phyloP scores from a whole-genome alignment of 1,140 invertebrate genomes.

The Amphibalanus amphitrite region DNA sequence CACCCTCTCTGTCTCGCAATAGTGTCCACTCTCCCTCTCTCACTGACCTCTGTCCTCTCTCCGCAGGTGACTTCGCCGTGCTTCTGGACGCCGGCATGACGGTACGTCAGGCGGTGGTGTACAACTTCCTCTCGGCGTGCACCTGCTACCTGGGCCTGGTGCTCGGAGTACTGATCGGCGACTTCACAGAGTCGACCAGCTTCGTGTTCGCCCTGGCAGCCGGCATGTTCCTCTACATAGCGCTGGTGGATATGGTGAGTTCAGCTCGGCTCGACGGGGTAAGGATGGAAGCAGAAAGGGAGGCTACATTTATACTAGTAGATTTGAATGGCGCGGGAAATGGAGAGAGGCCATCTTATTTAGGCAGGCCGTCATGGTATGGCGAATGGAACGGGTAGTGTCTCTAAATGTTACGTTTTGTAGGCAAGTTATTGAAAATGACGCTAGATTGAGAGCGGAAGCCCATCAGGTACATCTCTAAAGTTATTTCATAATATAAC shows the following conservation, averaged over 20 bases:
- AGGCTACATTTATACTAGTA: no score
- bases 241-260: constrained; percentile 43
- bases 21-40: no score
- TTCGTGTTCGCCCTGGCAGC: constrained; percentile 38
- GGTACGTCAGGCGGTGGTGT: constrained; percentile 41
- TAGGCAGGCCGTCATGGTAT: neutral
- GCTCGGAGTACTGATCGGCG: constrained; percentile 37
- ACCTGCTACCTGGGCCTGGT: constrained; percentile 45
- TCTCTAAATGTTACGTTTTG: no score
- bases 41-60: neutral
- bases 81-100: constrained; percentile 47
- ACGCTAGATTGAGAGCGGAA: no score
- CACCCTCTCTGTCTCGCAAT: no score
- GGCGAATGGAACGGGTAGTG: neutral
- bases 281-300: no score
- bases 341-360: neutral
- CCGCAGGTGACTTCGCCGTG: constrained; percentile 48
- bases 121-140: constrained; percentile 49
- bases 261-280: no score
- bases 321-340: no score
- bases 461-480: no score
- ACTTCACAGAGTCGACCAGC: constrained; percentile 28
- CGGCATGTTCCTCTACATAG: constrained; percentile 47
- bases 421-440: no score
- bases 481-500: no score